Base-by-base conservation (phyloP, 2,113 vertebrate genomes). In the Lampris incognitus region DNA sequence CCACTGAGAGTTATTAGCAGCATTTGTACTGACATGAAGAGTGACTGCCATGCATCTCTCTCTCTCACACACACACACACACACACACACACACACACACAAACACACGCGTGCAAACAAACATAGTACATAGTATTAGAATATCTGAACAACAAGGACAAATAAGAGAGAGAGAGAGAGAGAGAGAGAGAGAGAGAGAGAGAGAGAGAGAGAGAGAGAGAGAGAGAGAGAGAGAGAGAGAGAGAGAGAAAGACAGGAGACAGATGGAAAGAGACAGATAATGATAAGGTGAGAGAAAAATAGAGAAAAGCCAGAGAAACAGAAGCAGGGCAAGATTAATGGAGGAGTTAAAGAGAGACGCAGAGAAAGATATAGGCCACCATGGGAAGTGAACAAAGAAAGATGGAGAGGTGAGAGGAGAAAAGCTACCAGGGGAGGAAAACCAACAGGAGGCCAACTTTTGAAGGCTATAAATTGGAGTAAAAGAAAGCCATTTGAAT, bases 381-480 rank as follows among this genome's bases (percentile, higher is more conserved):
- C 9, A 2, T 9, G 49, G 9, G 9, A 51, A 2, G n/a, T 46
- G 5, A 63, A 56, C 4, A 8, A 49, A 62, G 41, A 41, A 4
- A 54, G 44, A 46, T 46, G 44, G 44, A 46, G 44, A 46, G 44
- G 7, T 46, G 2, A 46, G 44, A 46, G 7, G 44, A 24, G 24
- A 24, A 24, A 24, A 24, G 24, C 24, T 24, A 46, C 44, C 44
- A 46, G 44, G 44, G 44, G 44, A 46, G 44, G 44, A 46, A 7
- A 46, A 1, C 51, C 10, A 54, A 11, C 51, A 54, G 51, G 51
- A 13, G 51, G 51, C 51, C 10, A 11, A 13, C 10, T 11, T n/a
- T 46, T 5, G 44, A 75, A 61, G 74, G 66, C 48, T 58, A 48
- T 73, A 60, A 54, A 66, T 65, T 74, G 38, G 72, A 10, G 24